Conservation (phyloP, 2,113 vertebrate species). For the Micronisus gabar region DNA sequence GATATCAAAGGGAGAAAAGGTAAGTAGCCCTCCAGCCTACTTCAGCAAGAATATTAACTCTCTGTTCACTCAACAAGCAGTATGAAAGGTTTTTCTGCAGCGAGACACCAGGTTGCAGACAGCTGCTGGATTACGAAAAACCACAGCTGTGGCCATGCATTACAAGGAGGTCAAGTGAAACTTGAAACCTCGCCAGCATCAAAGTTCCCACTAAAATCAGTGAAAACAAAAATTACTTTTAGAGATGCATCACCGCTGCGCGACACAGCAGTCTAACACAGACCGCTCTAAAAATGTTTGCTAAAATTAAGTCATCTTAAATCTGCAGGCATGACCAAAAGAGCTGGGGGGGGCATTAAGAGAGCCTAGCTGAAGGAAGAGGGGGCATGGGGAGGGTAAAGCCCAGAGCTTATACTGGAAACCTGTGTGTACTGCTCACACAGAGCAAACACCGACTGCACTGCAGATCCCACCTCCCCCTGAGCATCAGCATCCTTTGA, state of each 20-base stretch:
- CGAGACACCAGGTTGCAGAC: not conserved
- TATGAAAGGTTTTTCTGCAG: not conserved
- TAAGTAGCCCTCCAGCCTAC: constrained; percentile 22
- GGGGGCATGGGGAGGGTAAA: not conserved
- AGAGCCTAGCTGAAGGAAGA: not conserved
- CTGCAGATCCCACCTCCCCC: not conserved
- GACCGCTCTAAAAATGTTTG: not conserved
- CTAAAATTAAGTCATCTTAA: not conserved
- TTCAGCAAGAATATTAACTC: not conserved
- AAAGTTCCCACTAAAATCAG: not conserved
- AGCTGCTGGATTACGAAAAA: not conserved
- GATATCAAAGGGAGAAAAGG: constrained; percentile 70
- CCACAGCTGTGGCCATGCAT: not conserved
- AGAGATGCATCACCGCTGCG: not conserved
- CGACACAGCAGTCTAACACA: not conserved
- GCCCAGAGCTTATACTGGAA: not conserved
- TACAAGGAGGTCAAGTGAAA: not conserved
- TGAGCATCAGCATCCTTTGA: not conserved
- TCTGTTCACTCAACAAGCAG: not conserved
- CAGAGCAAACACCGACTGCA: not conserved
- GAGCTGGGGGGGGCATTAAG: not conserved
- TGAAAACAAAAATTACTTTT: not conserved
- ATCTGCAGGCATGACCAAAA: not conserved
- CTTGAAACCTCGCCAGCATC: not conserved
- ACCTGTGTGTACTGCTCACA: not conserved